Base-by-base conservation (phyloP, 2,888 invertebrate genomes). In the Clistopyga incitator region DNA sequence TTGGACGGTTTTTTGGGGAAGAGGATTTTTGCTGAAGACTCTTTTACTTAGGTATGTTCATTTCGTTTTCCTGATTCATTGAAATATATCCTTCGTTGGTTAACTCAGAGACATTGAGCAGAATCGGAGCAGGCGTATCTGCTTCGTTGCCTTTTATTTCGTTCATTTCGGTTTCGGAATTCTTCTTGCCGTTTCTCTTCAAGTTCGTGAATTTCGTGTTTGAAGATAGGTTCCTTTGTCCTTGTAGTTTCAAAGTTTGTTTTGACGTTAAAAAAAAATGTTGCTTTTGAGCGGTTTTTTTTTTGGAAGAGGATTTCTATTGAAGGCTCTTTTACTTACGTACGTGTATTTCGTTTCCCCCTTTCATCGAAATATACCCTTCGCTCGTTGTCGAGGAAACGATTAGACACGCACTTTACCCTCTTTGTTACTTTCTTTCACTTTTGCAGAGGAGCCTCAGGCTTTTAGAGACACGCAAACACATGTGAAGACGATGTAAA, bases 21-120 rank as follows among this genome's bases (percentile, higher is more conserved):
- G 25, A 25, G 45, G 25, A 59, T 45, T 45, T 23, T 25, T 18
- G 72, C 45, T 38, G 34, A 59, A 72, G 45, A 3, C 25, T n/a
- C n/a, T 23, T 56, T 25, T 23, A 45, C 72, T 59, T 72, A 45
- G 72, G 72, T 72, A 59, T 47, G 72, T 59, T 13, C 15, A 15
- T 6, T 29, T 15, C 15, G 3, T 29, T 59, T 18, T 29, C 0
- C 25, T 29, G 56, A 6, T 29, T 59, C 15, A 15, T 25, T 4
- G 29, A 29, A 13, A 59, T 25, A 25, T 29, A 59, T 0, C 1
- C 11, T 61, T 10, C 11, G 34, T 0, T 64, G 6, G n/a, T 64
- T 64, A n/a, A n/a, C n/a, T n/a, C n/a, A n/a, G n/a, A n/a, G n/a
- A n/a, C n/a, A n/a, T n/a, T n/a, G n/a, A n/a, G n/a, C n/a, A n/a